Evolutionary conservation across 1,140 invertebrate genomes (phyloP), one percentile per base, ranked within the genome.

Genomic region (Oryzaephilus surinamensis): DNA sequence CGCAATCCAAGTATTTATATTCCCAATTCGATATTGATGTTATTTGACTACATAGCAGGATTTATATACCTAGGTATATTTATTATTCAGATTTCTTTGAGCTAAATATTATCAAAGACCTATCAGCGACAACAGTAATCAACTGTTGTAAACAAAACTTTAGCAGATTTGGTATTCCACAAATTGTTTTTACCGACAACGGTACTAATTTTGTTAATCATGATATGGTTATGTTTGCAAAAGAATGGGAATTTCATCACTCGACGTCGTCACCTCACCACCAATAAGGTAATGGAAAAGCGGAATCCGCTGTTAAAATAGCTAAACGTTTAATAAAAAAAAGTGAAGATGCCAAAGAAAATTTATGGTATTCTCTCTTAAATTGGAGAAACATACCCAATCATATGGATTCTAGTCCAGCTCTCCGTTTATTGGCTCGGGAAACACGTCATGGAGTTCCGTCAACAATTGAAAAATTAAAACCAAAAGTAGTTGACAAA

Each of bases 261-360:
- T 11, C 45, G 0, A 52, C 49, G 5, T 55, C 51, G 16, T 45
- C 43, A n/a, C 55, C 55, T 17, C 30, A 55, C 17, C 51, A 51
- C 34, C 41, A 46, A 20, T 47, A 49, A 39, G 48, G 48, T 10
- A 58, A 60, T 40, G 53, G 52, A 8, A 38, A 38, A 19, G 48
- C 42, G 14, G 54, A 60, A 31, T 39, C 50, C 11, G 45, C 51
- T 4, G 50, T 59, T n/a, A 55, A 55, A 30, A 50, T 50, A 3
- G 44, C 47, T 13, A 54, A 56, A 43, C 46, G 35, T 7, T 29
- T 52, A 3, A 30, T 55, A 13, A 50, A 40, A 40, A 58, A 58
- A 45, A 38, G 32, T 11, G 16, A 23, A 6, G 43, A 54, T 19
- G 41, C 41, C 3, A 14, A 42, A 16, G 29, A 43, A 48, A 31